phyloP scores from a whole-genome alignment of 1,140 invertebrate species.

The Acromyrmex heyeri region DNA sequence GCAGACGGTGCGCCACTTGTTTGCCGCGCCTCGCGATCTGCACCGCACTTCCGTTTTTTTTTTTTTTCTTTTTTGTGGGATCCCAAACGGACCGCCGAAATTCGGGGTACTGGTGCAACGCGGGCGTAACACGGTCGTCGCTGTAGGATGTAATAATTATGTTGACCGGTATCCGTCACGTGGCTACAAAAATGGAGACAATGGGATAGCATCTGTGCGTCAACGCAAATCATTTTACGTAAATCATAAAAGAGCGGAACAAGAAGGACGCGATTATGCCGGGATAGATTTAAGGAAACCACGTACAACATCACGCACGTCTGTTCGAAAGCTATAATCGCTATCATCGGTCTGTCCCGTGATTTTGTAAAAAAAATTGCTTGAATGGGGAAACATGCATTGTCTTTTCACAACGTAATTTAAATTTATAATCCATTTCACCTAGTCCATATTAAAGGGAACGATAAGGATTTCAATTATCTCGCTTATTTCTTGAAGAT shows the following conservation, averaged over 20 bases:
- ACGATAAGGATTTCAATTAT: constrained; percentile 13
- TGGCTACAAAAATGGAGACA: constrained; percentile 4
- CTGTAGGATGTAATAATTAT: constrained; percentile 27
- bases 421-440: not conserved
- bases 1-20: constrained; percentile 52
- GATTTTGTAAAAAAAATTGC: not conserved
- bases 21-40: constrained; percentile 38
- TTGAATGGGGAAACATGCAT: not conserved
- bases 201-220: constrained; percentile 12
- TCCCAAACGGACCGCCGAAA: not conserved
- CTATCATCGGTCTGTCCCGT: too few relatives aligned
- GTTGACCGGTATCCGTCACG: not conserved
- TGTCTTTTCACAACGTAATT: not conserved
- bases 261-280: not conserved
- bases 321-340: not conserved
- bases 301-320: too few relatives aligned
- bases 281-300: not conserved
- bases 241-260: constrained; percentile 17
- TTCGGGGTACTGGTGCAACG: constrained; percentile 39
- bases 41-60: constrained; percentile 50
- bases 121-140: constrained; percentile 4
- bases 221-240: not conserved
- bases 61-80: constrained; percentile 18
- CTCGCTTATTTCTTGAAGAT: constrained; percentile 3
- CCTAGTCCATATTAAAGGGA: not conserved